Evolutionary conservation across 2,888 invertebrate species (phyloP).

Genomic region (Adela reaumurella): DNA sequence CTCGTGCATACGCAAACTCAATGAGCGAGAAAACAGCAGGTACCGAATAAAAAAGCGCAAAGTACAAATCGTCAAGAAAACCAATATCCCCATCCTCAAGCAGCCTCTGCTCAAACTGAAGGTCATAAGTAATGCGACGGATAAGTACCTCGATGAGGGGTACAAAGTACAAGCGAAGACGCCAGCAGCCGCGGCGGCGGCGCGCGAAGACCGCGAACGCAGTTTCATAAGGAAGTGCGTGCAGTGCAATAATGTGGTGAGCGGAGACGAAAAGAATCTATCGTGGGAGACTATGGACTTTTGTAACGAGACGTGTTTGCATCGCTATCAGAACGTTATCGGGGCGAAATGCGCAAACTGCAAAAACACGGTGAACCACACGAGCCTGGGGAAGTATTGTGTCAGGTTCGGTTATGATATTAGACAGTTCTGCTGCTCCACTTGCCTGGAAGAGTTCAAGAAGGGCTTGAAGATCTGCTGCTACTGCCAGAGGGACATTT

Average conservation of each 20-base stretch:
- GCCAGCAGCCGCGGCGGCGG: slow-evolving; percentile 55
- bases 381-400: slow-evolving; percentile 87
- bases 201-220: slow-evolving; percentile 53
- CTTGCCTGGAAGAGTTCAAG: slow-evolving; percentile 84
- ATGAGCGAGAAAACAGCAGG: slow-evolving; percentile 31
- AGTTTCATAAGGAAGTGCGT: slow-evolving; percentile 56
- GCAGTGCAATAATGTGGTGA: slow-evolving; percentile 50
- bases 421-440: slow-evolving; percentile 85
- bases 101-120: slow-evolving; percentile 42
- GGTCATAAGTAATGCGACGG: slow-evolving; percentile 51
- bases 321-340: slow-evolving; percentile 70
- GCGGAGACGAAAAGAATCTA: slow-evolving; percentile 60
- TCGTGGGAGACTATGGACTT: slow-evolving; percentile 95
- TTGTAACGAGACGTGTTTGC: slow-evolving; percentile 83
- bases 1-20: slow-evolving; percentile 53
- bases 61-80: slow-evolving; percentile 14
- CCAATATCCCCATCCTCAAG: slow-evolving; percentile 12
- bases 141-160: slow-evolving; percentile 50
- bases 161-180: slow-evolving; percentile 57
- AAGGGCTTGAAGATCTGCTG: slow-evolving; percentile 87
- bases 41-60: slow-evolving; percentile 29
- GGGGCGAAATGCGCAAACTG: slow-evolving; percentile 81
- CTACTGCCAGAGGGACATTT: slow-evolving; percentile 89
- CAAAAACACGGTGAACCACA: slow-evolving; percentile 67
- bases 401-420: slow-evolving; percentile 90